phyloP scores from a whole-genome alignment of 2,797 vertebrate species.

The Neosalanx taihuensis region DNA sequence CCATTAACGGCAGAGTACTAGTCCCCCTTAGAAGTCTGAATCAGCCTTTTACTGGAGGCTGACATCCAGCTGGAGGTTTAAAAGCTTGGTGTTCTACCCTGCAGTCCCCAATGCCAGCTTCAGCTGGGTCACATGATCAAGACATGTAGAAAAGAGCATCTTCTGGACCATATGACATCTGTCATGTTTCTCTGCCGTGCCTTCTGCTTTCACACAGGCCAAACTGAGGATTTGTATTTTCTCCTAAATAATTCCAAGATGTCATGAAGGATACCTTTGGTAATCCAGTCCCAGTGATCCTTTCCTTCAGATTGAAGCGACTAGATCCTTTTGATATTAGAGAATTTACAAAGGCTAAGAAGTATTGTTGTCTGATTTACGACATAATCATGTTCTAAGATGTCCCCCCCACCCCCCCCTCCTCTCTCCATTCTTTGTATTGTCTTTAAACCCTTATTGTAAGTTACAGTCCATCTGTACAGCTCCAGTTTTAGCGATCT shows the following conservation, averaged over 20 bases:
- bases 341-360: neutral
- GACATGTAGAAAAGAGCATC: neutral
- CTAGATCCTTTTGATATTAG: constrained; percentile 13
- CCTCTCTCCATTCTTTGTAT: neutral
- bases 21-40: no score
- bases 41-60: neutral
- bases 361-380: neutral
- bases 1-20: no score
- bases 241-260: neutral
- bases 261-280: neutral
- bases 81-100: neutral
- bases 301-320: constrained; percentile 3
- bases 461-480: neutral
- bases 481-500: neutral
- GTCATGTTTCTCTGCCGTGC: constrained; percentile 1
- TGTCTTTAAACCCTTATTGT: constrained; percentile 3
- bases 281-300: neutral
- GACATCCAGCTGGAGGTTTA: neutral
- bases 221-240: neutral
- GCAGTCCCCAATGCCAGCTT: neutral
- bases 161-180: neutral
- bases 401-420: no score
- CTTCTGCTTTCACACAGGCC: neutral
- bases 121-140: neutral
- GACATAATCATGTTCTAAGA: neutral